Base-by-base conservation (phyloP, 2,113 vertebrate genomes). In the Plecturocebus donacophilus region DNA sequence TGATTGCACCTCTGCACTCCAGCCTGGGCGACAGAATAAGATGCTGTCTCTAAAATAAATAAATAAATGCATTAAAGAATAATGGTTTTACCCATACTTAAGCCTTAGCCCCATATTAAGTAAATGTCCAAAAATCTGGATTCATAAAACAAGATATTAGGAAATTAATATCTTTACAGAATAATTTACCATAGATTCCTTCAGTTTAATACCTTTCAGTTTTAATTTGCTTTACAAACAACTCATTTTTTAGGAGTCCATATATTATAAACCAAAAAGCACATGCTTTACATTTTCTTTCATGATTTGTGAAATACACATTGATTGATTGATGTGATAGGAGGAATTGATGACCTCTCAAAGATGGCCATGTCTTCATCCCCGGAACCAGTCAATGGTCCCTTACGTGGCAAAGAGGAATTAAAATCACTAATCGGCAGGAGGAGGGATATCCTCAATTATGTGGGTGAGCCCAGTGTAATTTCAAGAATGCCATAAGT, bases 81-180 rank as follows among this genome's bases (percentile, higher is more conserved):
- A 27, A 64, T 64, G 27, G 11, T 88, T 95, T 82, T 88, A 81
- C 66, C 73, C 79, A 54, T 25, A 87, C 8, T 68, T 75, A 86
- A 47, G 17, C 7, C 88, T 82, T 83, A 91, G 25, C 47, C 3
- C 2, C 56, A 54, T 16, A 25, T 40, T 58, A 83, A 94, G 68
- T 54, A 87, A 90, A 90, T 76, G 40, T 49, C 25, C 52, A 40
- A 40, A 84, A 91, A 83, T 47, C 12, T 88, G 14, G 64, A 82
- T 77, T 94, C 42, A 66, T 91, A 87, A 93, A 64, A 91, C 42
- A 91, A 79, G 88, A 64, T 32, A 40, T 84, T 66, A 79, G 38
- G 75, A 58, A 86, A 89, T 77, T 79, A 71, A 68, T 86, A 58
- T 52, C 49, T 82, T 96, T 75, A 93, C 42, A 83, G 58, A 98